Evolutionary conservation across 2,113 vertebrate genomes (phyloP).

Genomic region (Eptesicus fuscus): DNA sequence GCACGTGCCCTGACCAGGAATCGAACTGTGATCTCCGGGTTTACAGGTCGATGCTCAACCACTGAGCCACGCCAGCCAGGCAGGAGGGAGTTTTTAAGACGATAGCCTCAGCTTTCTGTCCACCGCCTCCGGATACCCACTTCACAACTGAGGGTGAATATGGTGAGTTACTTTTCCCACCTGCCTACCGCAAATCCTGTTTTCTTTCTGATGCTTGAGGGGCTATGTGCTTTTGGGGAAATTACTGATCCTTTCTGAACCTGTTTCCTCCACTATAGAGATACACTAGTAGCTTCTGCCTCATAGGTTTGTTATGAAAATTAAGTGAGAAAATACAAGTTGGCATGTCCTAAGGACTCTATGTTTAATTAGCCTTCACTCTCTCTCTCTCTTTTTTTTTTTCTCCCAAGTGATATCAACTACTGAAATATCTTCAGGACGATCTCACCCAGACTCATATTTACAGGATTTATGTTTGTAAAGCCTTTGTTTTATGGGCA

Average conservation of each 20-base stretch:
- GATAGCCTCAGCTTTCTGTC: background rate
- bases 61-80: no score
- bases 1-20: no score
- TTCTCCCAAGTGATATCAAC: background rate
- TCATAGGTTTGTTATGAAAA: background rate
- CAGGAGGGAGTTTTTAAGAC: background rate
- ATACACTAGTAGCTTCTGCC: background rate
- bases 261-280: background rate
- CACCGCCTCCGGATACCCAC: background rate
- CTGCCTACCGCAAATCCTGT: no score
- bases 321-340: background rate
- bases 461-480: background rate
- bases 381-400: background rate
- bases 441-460: background rate
- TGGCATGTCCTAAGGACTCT: no score
- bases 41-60: no score
- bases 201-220: background rate
- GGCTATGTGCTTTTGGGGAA: background rate
- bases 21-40: no score
- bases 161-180: background rate
- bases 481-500: constrained; percentile 49
- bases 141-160: background rate
- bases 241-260: background rate
- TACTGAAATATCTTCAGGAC: background rate
- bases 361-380: background rate